A percentile compares a stretch with the other conserved stretches of the same genome.
These are phyloP conservation scores for Pseudeuparius sepicola DNA, from an alignment of 2,888 invertebrate species.

Conservation along the genomic window DNA sequence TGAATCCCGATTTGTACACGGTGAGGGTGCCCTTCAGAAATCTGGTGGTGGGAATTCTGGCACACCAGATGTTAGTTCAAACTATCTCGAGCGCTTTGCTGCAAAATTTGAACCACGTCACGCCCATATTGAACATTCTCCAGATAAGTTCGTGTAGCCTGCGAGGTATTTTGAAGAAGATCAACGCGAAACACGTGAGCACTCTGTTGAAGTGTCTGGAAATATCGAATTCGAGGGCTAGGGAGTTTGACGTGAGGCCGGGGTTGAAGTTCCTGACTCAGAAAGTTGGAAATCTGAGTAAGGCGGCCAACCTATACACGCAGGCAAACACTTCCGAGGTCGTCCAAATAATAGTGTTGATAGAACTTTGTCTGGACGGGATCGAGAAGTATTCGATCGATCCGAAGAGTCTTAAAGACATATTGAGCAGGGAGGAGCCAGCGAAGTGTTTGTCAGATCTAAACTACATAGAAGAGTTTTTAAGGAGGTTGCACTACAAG, in stretches of 20 bases:
- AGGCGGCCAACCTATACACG: conserved; percentile 83
- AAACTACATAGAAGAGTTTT: conserved; percentile 36
- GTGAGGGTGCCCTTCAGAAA: conserved; percentile 80
- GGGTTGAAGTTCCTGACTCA: conserved; percentile 90
- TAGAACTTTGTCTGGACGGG: conserved; percentile 73
- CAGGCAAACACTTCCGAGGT: conserved; percentile 90
- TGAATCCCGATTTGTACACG: conserved; percentile 68
- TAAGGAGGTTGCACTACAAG: conserved; percentile 35
- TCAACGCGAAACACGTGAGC: conserved; percentile 54
- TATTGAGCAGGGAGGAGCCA: conserved; percentile 41
- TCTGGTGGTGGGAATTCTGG: conserved; percentile 77
- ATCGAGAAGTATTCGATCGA: conserved; percentile 54
- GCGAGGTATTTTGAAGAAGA: conserved; percentile 35
- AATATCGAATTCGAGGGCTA: conserved; percentile 69
- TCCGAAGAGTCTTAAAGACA: conserved; percentile 51
- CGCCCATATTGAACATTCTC: conserved; percentile 38
- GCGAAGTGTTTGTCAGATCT: conserved; percentile 31
- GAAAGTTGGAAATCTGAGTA: conserved; percentile 78
- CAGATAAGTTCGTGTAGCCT: conserved; percentile 38
- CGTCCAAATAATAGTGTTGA: conserved; percentile 74
- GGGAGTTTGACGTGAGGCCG: conserved; percentile 82
- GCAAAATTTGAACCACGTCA: conserved; percentile 45
- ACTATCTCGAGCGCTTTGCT: conserved; percentile 80
- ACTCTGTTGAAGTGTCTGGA: conserved; percentile 70
- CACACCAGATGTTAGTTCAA: conserved; percentile 88